Conservation (phyloP, 2,888 invertebrate genomes). For the Asteroscopus sphinx region DNA sequence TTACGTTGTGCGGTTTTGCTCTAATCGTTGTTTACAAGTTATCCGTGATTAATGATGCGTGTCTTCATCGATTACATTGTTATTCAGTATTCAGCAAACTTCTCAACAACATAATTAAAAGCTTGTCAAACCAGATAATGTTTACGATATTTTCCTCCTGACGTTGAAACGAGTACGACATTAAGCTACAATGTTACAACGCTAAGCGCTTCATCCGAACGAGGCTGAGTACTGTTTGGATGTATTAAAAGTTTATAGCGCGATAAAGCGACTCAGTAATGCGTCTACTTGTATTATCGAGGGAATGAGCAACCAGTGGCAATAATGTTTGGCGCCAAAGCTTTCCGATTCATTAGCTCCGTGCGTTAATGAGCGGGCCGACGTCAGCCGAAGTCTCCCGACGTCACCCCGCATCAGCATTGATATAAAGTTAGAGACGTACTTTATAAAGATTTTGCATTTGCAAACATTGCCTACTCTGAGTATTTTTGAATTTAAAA, state of each 20-base stretch:
- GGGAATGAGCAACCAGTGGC: slow-evolving; percentile 24
- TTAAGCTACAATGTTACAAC: slow-evolving; percentile 7
- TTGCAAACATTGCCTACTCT: not conserved
- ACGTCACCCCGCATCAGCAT: not conserved
- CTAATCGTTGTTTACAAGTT: not conserved
- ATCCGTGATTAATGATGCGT: not conserved
- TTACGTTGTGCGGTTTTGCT: not conserved
- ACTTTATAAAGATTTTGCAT: too few species aligned
- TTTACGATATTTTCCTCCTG: not conserved
- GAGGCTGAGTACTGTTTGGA: slow-evolving; percentile 10
- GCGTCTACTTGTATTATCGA: not conserved
- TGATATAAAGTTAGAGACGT: not conserved
- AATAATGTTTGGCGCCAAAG: slow-evolving; percentile 12
- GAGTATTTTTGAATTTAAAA: not conserved
- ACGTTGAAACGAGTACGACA: slow-evolving; percentile 1
- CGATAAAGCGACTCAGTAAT: slow-evolving; percentile 13
- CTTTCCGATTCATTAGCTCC: slow-evolving; percentile 31
- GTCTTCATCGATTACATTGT: not conserved
- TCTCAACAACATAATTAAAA: slow-evolving; percentile 6
- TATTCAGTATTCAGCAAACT: not conserved
- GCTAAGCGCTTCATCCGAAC: slow-evolving; percentile 9
- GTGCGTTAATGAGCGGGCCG: slow-evolving; percentile 3
- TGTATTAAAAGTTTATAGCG: slow-evolving; percentile 27
- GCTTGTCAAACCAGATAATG: not conserved
- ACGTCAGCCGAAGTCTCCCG: not conserved